Evolutionary conservation across 2,113 vertebrate species (phyloP).

Genomic region (Anoplopoma fimbria): DNA sequence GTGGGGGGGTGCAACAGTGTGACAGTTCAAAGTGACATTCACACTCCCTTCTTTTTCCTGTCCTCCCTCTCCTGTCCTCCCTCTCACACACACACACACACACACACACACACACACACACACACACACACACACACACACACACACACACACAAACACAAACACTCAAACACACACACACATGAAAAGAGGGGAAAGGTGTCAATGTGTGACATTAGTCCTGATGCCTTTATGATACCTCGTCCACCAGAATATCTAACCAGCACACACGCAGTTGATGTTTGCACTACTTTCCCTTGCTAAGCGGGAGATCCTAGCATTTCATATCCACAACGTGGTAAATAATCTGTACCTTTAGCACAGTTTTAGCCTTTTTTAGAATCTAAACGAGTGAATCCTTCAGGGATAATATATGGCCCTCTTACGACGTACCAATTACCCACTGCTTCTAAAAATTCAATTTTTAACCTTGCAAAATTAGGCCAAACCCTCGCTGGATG

Average conservation of each 20-base stretch:
- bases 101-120: conserved; percentile 53
- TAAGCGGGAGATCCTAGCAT: not conserved
- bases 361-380: conserved; percentile 38
- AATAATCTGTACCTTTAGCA: conserved; percentile 40
- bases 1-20: conserved; percentile 72
- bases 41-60: conserved; percentile 83
- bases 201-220: conserved; percentile 65
- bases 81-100: conserved; percentile 74
- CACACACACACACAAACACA: conserved; percentile 77
- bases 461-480: conserved; percentile 58
- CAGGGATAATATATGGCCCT: conserved; percentile 22
- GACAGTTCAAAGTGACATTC: conserved; percentile 90
- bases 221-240: conserved; percentile 44
- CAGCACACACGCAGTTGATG: not conserved
- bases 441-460: conserved; percentile 47
- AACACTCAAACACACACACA: conserved; percentile 66
- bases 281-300: not conserved
- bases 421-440: conserved; percentile 49
- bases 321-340: conserved; percentile 1
- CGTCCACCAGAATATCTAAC: not conserved
- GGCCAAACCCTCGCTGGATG: conserved; percentile 48
- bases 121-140: conserved; percentile 65
- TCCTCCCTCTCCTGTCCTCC: conserved; percentile 70
- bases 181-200: conserved; percentile 42
- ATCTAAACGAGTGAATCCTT: conserved; percentile 17